Conservation (phyloP, 2,888 invertebrate genomes). For the Liodrosophila aerea region DNA sequence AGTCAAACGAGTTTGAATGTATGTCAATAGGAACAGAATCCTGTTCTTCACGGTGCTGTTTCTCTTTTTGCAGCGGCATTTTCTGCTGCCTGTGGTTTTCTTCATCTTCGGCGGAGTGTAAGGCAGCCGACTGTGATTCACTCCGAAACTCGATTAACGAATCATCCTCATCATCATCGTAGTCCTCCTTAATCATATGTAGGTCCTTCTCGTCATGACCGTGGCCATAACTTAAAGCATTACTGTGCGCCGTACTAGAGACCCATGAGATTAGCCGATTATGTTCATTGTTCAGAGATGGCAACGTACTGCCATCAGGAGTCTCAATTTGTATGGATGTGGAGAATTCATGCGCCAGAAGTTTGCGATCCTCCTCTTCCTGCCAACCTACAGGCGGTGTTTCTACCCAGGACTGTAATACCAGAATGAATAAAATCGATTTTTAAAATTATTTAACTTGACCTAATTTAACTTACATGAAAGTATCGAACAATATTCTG, state of each 20-base stretch:
- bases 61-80: not conserved
- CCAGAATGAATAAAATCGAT: constrained; percentile 82
- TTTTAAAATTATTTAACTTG: not conserved
- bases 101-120: constrained; percentile 43
- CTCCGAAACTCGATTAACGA: constrained; percentile 80
- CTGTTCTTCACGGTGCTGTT: constrained; percentile 17
- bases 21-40: constrained; percentile 77
- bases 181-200: constrained; percentile 35
- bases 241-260: constrained; percentile 70
- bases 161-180: constrained; percentile 76
- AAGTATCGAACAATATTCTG: constrained; percentile 95
- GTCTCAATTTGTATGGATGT: constrained; percentile 82
- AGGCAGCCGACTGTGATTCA: constrained; percentile 77
- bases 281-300: constrained; percentile 64
- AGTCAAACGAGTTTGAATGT: constrained; percentile 72
- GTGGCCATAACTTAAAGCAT: constrained; percentile 61
- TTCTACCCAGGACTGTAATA: constrained; percentile 96
- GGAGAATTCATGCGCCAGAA: constrained; percentile 77
- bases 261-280: constrained; percentile 74
- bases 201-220: constrained; percentile 28
- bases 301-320: constrained; percentile 76
- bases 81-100: constrained; percentile 9
- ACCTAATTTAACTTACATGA: too few relatives aligned
- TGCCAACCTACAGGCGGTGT: constrained; percentile 95
- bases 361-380: constrained; percentile 87